A percentile compares a stretch with the other conserved stretches of the same genome.
Conservation (phyloP, 2,888 invertebrate species). For the Drosophila nigricruria region DNA sequence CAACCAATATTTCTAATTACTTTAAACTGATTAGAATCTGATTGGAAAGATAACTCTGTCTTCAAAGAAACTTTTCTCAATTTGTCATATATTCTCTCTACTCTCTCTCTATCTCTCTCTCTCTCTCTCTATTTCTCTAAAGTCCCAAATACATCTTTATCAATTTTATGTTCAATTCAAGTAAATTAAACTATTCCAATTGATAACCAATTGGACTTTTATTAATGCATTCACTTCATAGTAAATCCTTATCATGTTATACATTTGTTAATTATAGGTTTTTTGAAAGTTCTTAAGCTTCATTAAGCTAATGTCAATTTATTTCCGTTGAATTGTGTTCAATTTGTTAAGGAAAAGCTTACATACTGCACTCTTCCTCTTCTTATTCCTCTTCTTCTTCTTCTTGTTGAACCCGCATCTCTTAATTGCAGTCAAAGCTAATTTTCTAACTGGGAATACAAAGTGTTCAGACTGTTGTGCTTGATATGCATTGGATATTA, state of each 20-base stretch:
- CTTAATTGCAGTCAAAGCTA: slow-evolving; percentile 2
- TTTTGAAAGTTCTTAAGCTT: not conserved
- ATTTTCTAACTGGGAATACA: not conserved
- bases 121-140: no score
- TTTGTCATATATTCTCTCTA: no score
- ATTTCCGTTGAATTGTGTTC: not conserved
- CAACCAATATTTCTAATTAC: not conserved
- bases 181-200: not conserved
- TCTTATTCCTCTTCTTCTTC: not conserved
- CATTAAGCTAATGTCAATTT: not conserved
- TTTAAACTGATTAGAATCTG: not conserved
- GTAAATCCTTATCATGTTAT: not conserved
- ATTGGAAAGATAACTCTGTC: not conserved
- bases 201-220: not conserved
- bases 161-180: not conserved
- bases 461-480: no score
- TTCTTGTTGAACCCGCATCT: not conserved
- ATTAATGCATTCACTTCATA: not conserved
- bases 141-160: not conserved
- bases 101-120: no score
- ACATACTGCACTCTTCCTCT: not conserved
- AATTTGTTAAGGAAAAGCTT: slow-evolving; percentile 1
- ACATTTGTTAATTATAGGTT: not conserved
- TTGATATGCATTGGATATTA: not conserved
- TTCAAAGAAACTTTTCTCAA: no score